phyloP scores from a whole-genome alignment of 2,888 invertebrate genomes.

The Tricholauxania praeusta region DNA sequence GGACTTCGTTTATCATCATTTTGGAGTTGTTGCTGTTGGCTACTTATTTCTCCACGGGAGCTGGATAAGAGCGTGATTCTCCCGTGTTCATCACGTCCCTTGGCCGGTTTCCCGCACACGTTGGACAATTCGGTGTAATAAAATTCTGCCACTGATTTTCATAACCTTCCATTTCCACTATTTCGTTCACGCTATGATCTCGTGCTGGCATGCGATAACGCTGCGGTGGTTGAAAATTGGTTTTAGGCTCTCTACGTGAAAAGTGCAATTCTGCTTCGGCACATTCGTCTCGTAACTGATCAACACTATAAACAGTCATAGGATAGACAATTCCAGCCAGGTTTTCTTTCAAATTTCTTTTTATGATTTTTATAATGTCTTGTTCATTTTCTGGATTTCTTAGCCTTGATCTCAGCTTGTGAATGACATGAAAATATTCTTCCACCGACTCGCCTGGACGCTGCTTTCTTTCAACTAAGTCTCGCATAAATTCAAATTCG shows the following conservation, averaged over 20 bases:
- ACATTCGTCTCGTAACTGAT: conserved; percentile 30
- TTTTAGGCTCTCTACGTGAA: neutral
- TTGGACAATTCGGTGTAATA: conserved; percentile 21
- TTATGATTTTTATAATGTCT: conserved; percentile 32
- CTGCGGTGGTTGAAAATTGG: neutral
- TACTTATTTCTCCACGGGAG: no score
- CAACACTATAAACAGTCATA: conserved; percentile 14
- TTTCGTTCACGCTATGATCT: neutral
- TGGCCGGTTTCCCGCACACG: conserved; percentile 4
- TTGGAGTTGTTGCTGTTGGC: no score
- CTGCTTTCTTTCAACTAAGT: conserved; percentile 23
- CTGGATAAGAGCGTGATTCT: neutral
- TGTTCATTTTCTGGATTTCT: conserved; percentile 4
- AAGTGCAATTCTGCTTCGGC: conserved; percentile 25
- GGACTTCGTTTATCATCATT: no score
- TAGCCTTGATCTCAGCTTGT: conserved; percentile 22
- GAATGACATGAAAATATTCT: conserved; percentile 28
- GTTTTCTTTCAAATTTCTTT: conserved; percentile 26
- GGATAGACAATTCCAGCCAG: conserved; percentile 21
- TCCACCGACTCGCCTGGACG: conserved; percentile 17
- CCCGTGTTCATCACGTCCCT: neutral
- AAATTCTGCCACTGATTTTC: neutral
- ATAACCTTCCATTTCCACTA: neutral
- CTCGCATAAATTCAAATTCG: conserved; percentile 27
- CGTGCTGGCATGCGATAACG: neutral